Percentiles rank a stretch among this genome's conserved stretches.
These are phyloP conservation scores for Theocolax elegans DNA, from an alignment of 1,140 invertebrate species.

Conservation along the genomic window DNA sequence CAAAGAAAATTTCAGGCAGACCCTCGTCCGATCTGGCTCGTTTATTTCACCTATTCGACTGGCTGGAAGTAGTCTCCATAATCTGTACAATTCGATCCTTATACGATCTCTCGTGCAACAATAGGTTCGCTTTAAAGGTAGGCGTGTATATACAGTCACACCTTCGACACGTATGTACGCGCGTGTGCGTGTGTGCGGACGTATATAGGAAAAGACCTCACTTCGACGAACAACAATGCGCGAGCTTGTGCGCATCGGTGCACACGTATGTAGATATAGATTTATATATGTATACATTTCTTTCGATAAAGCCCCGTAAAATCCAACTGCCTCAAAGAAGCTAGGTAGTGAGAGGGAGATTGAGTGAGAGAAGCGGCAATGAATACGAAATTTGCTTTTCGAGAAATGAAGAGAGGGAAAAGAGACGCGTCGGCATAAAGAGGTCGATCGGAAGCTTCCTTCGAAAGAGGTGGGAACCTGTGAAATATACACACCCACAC, in stretches of 20 bases:
- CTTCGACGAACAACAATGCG: neutral
- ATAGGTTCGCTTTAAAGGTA: neutral
- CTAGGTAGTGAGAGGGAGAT: neutral
- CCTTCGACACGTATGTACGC: neutral
- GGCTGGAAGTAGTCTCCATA: too few relatives aligned
- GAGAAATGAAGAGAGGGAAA: constrained; percentile 23
- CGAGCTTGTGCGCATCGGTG: neutral
- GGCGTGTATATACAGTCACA: neutral
- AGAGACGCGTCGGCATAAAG: neutral
- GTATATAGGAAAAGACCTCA: neutral
- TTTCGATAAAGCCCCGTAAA: constrained; percentile 15
- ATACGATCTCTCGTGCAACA: neutral
- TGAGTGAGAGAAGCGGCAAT: constrained; percentile 17
- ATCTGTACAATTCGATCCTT: constrained; percentile 17
- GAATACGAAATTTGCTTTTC: constrained; percentile 31
- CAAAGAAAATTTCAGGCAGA: too few relatives aligned
- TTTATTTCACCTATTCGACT: too few relatives aligned
- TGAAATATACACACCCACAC: too few relatives aligned
- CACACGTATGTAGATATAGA: neutral
- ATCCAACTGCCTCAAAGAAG: neutral
- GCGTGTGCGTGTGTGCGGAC: neutral
- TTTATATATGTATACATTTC: neutral
- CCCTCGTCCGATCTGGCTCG: too few relatives aligned
- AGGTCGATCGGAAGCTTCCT: too few relatives aligned
- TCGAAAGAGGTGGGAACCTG: too few relatives aligned